Evolutionary conservation across 2,113 vertebrate genomes (phyloP).

Genomic region (Garra rufa): DNA sequence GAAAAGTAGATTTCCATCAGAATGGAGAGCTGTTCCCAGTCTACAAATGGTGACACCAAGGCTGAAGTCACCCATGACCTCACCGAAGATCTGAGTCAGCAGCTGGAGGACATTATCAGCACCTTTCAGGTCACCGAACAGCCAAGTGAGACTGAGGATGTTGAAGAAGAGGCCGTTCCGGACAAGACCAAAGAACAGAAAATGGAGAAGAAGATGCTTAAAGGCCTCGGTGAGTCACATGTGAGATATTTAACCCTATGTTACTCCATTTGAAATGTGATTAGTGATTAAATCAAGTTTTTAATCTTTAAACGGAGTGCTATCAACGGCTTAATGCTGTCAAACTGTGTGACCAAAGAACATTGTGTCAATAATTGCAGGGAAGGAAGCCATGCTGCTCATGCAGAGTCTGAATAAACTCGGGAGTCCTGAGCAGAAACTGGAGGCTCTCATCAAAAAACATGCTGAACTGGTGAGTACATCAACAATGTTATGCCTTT

Average conservation of each 20-base stretch:
- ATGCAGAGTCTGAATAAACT: constrained; percentile 94
- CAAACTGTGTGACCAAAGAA: not conserved
- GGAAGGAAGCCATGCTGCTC: constrained; percentile 91
- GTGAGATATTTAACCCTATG: not conserved
- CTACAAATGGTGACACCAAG: constrained; percentile 34
- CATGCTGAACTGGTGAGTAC: constrained; percentile 93
- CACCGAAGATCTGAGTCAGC: constrained; percentile 85
- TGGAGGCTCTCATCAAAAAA: constrained; percentile 94
- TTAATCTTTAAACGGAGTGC: not conserved
- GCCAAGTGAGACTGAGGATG: constrained; percentile 72
- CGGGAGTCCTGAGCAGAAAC: constrained; percentile 86
- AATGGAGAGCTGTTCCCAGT: constrained; percentile 79
- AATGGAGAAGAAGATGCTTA: constrained; percentile 93
- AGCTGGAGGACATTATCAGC: constrained; percentile 95
- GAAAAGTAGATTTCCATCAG: constrained; percentile 45
- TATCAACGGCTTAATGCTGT: not conserved
- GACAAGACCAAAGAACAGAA: constrained; percentile 86
- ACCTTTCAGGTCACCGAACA: constrained; percentile 79
- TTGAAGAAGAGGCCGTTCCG: constrained; percentile 72
- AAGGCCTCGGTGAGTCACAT: constrained; percentile 75
- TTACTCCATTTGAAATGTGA: not conserved
- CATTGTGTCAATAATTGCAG: constrained; percentile 69
- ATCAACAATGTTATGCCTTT: not conserved
- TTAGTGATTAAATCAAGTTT: not conserved
- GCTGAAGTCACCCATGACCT: constrained; percentile 65